Conservation (phyloP, 2,888 invertebrate genomes). For the Thecocarcelia acutangulata region DNA sequence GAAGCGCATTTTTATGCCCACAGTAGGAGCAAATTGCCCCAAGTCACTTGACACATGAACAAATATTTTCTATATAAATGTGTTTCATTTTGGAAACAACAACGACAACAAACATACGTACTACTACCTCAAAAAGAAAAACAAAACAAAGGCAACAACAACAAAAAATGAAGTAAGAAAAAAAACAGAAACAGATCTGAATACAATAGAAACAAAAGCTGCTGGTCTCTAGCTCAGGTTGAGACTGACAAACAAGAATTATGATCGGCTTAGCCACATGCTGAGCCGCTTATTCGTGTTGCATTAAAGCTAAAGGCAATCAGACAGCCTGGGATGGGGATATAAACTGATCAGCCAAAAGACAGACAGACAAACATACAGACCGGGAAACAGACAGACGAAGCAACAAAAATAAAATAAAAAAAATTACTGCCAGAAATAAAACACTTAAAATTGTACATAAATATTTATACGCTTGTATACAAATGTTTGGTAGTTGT, state of each 20-base stretch:
- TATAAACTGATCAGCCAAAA: constrained; percentile 55
- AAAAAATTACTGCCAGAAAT: neutral
- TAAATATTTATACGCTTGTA: neutral
- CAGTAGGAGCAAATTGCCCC: constrained; percentile 78
- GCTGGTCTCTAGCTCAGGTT: constrained; percentile 69
- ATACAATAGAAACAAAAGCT: constrained; percentile 67
- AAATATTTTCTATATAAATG: constrained; percentile 72
- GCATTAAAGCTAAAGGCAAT: constrained; percentile 68
- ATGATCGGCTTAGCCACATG: constrained; percentile 81
- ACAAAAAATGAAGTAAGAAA: constrained; percentile 40
- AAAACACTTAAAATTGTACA: neutral
- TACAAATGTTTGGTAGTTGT: constrained; percentile 11
- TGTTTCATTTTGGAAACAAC: constrained; percentile 56
- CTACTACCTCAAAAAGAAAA: constrained; percentile 35
- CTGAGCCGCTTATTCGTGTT: constrained; percentile 75
- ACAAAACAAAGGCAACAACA: constrained; percentile 60
- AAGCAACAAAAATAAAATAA: neutral
- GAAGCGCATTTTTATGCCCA: constrained; percentile 69
- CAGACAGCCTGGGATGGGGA: constrained; percentile 65
- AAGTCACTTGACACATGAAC: constrained; percentile 75
- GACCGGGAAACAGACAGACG: neutral
- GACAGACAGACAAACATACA: constrained; percentile 40
- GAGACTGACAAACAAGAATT: constrained; percentile 80
- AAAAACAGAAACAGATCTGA: constrained; percentile 59
- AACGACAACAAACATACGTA: constrained; percentile 38